Base-by-base conservation (phyloP, 2,797 vertebrate genomes). In the Neostethus bicornis region DNA sequence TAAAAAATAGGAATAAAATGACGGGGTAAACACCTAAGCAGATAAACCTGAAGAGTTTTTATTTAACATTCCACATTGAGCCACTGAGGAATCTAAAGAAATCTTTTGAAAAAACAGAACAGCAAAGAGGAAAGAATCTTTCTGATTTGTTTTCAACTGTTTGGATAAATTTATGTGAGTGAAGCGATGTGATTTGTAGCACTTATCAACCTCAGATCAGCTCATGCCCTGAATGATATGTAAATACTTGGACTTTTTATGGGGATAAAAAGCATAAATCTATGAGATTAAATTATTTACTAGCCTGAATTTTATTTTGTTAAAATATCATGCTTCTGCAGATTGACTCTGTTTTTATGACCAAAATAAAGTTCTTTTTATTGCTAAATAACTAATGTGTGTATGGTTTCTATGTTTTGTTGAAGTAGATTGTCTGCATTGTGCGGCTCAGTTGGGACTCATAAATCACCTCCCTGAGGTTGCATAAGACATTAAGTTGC, bases 391-490 rank as follows among this genome's bases (percentile, higher is more conserved):
- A n/a, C 37, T 25, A 31, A 39, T 60, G 17, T 35, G 20, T 37
- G 63, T 61, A 66, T 69, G 68, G 42, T 52, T 70, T 54, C 2
- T 62, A 48, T 21, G 41, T 16, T 20, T 31, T 60, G 50, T 70
- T 35, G 26, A 23, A 7, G 44, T 2, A 56, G 69, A 52, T 41
- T 16, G 51, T 26, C 51, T 46, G 37, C 25, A 52, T 56, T 41
- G 1, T 54, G 49, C 25, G 48, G 38, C 54, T 12, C 39, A 49
- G 45, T 17, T 20, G 43, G 14, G 25, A 29, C 46, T 72, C 64
- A 3, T 85, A 73, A 85, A 86, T 87, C 75, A 68, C 38, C 61
- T 46, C 43, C 34, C 61, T 65, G 17, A 51, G 52, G 47, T 72
- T 84, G 63, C 74, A 58, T 47, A 47, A 80, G 64, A 68, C 34